Percentiles rank a stretch among this genome's conserved stretches.
Evolutionary conservation across 2,888 invertebrate species (phyloP).

Genomic region (Rotaria macrura): DNA sequence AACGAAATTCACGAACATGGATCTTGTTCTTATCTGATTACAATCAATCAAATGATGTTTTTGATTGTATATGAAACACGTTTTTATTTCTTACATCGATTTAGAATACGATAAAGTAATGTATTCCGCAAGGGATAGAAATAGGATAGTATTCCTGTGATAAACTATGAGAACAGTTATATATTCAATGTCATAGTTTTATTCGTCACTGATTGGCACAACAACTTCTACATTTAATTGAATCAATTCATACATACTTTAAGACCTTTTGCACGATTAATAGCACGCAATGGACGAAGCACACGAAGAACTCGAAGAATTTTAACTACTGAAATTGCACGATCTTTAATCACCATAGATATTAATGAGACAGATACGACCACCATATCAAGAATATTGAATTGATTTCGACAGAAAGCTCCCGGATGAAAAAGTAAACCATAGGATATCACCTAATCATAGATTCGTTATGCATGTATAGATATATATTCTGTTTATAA

Average conservation of each 20-base stretch:
- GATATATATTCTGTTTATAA: slow-evolving; percentile 39
- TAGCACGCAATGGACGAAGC: slow-evolving; percentile 89
- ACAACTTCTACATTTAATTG: neutral
- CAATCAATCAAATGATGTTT: no score
- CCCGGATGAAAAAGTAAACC: slow-evolving; percentile 91
- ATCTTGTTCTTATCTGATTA: no score
- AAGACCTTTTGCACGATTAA: slow-evolving; percentile 96
- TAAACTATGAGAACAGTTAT: no score
- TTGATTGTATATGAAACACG: no score
- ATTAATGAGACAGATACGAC: slow-evolving; percentile 94
- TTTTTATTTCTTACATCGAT: no score
- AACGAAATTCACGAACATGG: no score
- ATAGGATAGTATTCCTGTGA: no score
- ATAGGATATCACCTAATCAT: slow-evolving; percentile 63
- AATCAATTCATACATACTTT: slow-evolving; percentile 62
- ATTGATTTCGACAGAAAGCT: slow-evolving; percentile 93
- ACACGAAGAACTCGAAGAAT: slow-evolving; percentile 90
- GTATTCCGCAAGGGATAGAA: no score
- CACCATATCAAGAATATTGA: slow-evolving; percentile 91
- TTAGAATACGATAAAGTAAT: no score
- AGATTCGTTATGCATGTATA: neutral
- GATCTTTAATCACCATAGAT: slow-evolving; percentile 70
- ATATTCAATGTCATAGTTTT: no score
- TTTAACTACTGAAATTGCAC: slow-evolving; percentile 80
- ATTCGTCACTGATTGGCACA: no score